phyloP scores from a whole-genome alignment of 1,140 invertebrate genomes.

The Cotesia vestalis region DNA sequence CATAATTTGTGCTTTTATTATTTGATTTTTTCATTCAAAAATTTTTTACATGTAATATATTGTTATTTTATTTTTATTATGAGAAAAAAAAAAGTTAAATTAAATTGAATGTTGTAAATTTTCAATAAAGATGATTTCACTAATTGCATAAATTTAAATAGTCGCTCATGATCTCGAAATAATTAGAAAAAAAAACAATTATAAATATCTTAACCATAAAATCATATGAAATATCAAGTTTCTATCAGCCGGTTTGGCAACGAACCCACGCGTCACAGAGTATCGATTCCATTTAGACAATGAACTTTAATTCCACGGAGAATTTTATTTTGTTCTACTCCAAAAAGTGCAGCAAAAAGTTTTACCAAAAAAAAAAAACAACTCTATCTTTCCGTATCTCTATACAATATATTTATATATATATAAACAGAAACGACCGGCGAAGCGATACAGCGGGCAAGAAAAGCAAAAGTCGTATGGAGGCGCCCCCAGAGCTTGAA shows the following conservation, averaged over 20 bases:
- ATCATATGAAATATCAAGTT: constrained; percentile 7
- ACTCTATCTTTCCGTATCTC: no score
- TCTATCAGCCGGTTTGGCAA: constrained; percentile 10
- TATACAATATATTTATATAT: background rate
- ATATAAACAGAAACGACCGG: background rate
- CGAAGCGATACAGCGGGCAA: background rate
- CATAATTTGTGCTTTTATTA: no score
- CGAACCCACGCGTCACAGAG: constrained; percentile 20
- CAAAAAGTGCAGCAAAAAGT: background rate
- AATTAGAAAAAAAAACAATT: background rate
- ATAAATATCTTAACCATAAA: constrained; percentile 6
- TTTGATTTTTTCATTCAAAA: no score
- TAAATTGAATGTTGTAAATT: no score
- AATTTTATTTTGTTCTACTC: constrained; percentile 5
- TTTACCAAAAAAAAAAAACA: no score
- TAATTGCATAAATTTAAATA: no score
- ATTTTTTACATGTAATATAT: no score
- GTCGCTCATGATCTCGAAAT: background rate
- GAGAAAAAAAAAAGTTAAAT: no score
- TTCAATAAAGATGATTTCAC: no score
- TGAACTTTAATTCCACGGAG: constrained; percentile 12
- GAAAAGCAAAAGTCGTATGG: constrained; percentile 24
- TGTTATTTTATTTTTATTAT: no score
- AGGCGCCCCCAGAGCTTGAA: constrained; percentile 36
- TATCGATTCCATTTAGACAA: constrained; percentile 29